These are phyloP conservation scores for Brachionus asplanchnoidis DNA, from an alignment of 1,140 invertebrate species.

Conservation along the genomic window DNA sequence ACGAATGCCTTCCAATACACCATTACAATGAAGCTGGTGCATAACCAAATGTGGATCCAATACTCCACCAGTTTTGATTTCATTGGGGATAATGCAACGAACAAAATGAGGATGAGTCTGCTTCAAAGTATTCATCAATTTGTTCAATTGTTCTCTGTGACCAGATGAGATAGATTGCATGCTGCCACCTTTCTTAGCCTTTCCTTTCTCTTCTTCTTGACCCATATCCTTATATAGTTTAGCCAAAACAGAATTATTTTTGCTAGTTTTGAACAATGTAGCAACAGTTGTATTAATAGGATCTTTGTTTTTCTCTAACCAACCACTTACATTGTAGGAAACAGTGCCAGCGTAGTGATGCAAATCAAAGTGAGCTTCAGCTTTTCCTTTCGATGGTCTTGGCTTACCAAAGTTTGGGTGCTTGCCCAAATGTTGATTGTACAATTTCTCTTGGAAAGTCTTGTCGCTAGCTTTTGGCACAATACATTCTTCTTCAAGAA, in stretches of 20 bases:
- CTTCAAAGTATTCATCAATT: slow-evolving; percentile 90
- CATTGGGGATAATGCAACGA: slow-evolving; percentile 99
- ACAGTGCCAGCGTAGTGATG: slow-evolving; percentile 97
- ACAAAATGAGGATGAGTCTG: slow-evolving; percentile 97
- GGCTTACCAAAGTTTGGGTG: slow-evolving; percentile 94
- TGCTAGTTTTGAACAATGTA: slow-evolving; percentile 6
- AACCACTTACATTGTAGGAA: slow-evolving; percentile 71
- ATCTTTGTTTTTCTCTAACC: slow-evolving; percentile 99
- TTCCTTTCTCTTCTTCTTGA: slow-evolving; percentile 48
- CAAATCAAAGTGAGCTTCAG: slow-evolving; percentile 91
- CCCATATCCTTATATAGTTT: slow-evolving; percentile 7
- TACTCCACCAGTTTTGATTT: slow-evolving; percentile 89
- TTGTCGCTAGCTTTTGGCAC: slow-evolving; percentile 98
- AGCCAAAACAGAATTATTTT: neutral
- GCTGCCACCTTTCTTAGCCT: slow-evolving; percentile 90
- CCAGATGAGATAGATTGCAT: slow-evolving; percentile 86
- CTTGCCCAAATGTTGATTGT: slow-evolving; percentile 96
- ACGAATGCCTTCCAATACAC: slow-evolving; percentile 99
- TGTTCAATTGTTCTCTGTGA: slow-evolving; percentile 89
- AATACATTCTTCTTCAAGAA: slow-evolving; percentile 99
- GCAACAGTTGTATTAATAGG: slow-evolving; percentile 94
- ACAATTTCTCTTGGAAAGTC: slow-evolving; percentile 94
- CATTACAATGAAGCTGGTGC: slow-evolving; percentile 99
- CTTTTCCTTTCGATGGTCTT: slow-evolving; percentile 89
- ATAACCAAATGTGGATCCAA: slow-evolving; percentile 96